These are phyloP conservation scores for Strix occidentalis DNA, from an alignment of 2,797 vertebrate species.

Conservation along the genomic window DNA sequence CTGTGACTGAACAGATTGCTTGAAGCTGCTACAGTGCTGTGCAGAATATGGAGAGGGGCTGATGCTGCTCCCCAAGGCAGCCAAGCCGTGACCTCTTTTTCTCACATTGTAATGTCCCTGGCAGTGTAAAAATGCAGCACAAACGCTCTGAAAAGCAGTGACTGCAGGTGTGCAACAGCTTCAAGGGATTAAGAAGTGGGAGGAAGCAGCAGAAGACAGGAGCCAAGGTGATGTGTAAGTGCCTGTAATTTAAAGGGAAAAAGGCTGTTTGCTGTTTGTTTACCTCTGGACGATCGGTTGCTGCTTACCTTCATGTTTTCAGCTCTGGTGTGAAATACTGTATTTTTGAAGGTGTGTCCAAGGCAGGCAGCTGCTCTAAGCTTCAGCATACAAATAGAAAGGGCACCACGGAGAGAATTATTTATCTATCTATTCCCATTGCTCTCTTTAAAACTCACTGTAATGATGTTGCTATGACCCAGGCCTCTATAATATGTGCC, in stretches of 20 bases:
- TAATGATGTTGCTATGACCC: conserved; percentile 46
- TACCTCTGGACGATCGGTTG: neutral
- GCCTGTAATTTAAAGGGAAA: conserved; percentile 12
- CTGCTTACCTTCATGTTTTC: conserved; percentile 4
- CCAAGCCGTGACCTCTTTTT: neutral
- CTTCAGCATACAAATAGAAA: conserved; percentile 42
- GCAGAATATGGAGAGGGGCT: neutral
- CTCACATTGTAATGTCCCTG: neutral
- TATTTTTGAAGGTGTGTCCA: conserved; percentile 34
- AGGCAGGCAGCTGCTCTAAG: conserved; percentile 24
- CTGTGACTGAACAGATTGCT: neutral
- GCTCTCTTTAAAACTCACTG: conserved; percentile 36
- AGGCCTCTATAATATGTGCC: conserved; percentile 20
- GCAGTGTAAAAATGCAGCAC: neutral
- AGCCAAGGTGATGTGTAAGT: conserved; percentile 23
- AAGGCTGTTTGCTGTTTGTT: neutral
- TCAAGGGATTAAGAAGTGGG: conserved; percentile 27
- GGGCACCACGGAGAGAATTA: conserved; percentile 6
- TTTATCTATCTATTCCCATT: conserved; percentile 46
- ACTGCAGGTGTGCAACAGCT: conserved; percentile 39
- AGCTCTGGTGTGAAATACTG: conserved; percentile 9
- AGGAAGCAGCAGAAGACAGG: conserved; percentile 15
- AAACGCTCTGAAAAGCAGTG: neutral
- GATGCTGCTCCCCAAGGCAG: neutral
- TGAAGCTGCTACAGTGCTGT: neutral